Base-by-base conservation (phyloP, 1,140 invertebrate species). In the Chionoecetes opilio region DNA sequence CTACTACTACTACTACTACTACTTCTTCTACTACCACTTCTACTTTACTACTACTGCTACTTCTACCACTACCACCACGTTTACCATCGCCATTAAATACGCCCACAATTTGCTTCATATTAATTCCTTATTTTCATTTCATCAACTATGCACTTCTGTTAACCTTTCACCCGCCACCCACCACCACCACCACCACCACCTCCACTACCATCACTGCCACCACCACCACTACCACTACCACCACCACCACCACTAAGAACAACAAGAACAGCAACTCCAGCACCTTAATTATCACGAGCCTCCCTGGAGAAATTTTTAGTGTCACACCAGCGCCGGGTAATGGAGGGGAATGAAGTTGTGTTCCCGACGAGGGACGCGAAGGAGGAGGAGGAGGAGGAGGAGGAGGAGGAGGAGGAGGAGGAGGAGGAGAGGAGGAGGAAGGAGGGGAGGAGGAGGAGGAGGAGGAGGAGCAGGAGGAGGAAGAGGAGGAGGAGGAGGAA, bases 221-320 rank as follows among this genome's bases (percentile, higher is more conserved):
- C 35, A 46, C 9, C 88, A 8, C 21, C 88, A 46, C 35, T 38
- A 6, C 37, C 32, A 38, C 41, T n/a, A 31, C 37, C 38, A 84
- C 75, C 34, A 93, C 32, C 91, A 38, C 37, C 92, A 37, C 92
- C n/a, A 46, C 92, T 84, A 31, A 34, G 2, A 88, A 17, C 26
- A 88, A 11, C 34, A 88, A 34, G 6, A 53, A 17, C 46, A 53
- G 46, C 46, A 53, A 14, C 46, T 87, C 91, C 38, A 82, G 84
- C 91, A 82, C 90, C 94, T 92, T 95, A 95, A 95, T 95, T 95
- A 95, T 95, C 82, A 95, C 37, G 8, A 75, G 46, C 37, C 90
- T 95, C 94, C 94, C 94, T 84, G 41, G 94, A 95, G 94, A 95
- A 95, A 95, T 95, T 92, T 95, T 95, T 92, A 95, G 94, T 95